Percentiles rank a stretch among this genome's conserved stretches.
These are phyloP conservation scores for Pica pica DNA, from an alignment of 2,113 vertebrate species.

Conservation along the genomic window DNA sequence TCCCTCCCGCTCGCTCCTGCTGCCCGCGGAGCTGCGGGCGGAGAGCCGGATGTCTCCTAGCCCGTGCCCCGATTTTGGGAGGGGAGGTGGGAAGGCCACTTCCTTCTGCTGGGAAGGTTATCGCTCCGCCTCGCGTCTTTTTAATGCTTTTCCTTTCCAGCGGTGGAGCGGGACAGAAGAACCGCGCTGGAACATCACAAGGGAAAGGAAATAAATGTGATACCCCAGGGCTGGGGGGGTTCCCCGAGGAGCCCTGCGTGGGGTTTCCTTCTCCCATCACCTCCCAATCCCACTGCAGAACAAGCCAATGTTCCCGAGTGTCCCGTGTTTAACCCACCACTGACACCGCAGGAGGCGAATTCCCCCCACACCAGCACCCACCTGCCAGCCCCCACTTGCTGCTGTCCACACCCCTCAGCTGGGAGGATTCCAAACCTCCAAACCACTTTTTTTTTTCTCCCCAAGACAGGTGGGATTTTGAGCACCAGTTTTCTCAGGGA, in stretches of 20 bases:
- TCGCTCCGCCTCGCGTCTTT: neutral
- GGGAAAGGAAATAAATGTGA: neutral
- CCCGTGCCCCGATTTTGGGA: neutral
- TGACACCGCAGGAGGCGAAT: neutral
- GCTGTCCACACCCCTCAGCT: too few relatives aligned
- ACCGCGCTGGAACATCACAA: accelerated
- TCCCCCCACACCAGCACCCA: neutral
- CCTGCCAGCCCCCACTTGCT: accelerated
- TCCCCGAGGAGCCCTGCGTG: neutral
- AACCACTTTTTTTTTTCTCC: neutral
- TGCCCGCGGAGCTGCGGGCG: neutral
- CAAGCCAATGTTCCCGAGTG: neutral
- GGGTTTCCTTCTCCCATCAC: accelerated
- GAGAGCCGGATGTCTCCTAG: neutral
- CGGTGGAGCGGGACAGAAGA: neutral
- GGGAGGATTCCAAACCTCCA: neutral
- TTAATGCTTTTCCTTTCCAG: neutral
- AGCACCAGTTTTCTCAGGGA: neutral
- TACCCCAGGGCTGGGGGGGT: accelerated
- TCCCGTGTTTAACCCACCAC: neutral
- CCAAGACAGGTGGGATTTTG: neutral
- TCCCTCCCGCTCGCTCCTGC: neutral
- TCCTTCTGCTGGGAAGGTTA: neutral
- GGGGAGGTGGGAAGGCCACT: neutral
- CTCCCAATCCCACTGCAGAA: neutral